Base-by-base conservation (phyloP, 2,888 invertebrate species). In the Taenaris catops region DNA sequence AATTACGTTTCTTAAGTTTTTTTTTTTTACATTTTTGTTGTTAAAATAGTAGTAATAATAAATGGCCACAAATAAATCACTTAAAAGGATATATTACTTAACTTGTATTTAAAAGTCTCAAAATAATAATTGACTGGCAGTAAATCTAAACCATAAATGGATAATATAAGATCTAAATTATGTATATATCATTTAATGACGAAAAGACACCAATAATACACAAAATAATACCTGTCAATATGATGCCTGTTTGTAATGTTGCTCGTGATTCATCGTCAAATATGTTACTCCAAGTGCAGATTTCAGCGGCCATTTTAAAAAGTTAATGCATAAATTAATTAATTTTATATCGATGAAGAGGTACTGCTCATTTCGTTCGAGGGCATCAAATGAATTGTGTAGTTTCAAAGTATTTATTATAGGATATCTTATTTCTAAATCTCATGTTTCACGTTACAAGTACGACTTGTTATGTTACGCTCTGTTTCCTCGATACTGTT, bases 381-480 rank as follows among this genome's bases (percentile, higher is more conserved):
- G 9, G n/a, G 26, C 29, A 8, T 33, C 25, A 25, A 44, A 44
- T 41, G 35, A 44, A 38, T 44, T 38, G 33, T 33, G 10, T 18
- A 33, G 11, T 38, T 35, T 32, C n/a, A n/a, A n/a, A 35, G 25
- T 38, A 34, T 31, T 26, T 17, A 12, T 17, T 33, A 33, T 29
- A 25, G 25, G 38, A 44, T n/a, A n/a, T 44, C 41, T 27, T 17
- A 44, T 44, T 44, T 41, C 47, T 36, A 33, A 39, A 23, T 59
- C 58, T 69, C 66, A 51, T 35, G 49, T 68, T 63, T 49, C 63
- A 48, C 38, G 37, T 34, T 33, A 31, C 41, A 41, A 25, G 43
- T 37, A 32, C 38, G 42, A 58, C 73, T 47, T 49, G 69, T 64
- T 63, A 33, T 10, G 58, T 56, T 48, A 59, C 54, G 72, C 68